Percentiles rank a stretch among this genome's conserved stretches.
These are phyloP conservation scores for Smittia aterrima DNA, from an alignment of 2,888 invertebrate species.

Conservation along the genomic window DNA sequence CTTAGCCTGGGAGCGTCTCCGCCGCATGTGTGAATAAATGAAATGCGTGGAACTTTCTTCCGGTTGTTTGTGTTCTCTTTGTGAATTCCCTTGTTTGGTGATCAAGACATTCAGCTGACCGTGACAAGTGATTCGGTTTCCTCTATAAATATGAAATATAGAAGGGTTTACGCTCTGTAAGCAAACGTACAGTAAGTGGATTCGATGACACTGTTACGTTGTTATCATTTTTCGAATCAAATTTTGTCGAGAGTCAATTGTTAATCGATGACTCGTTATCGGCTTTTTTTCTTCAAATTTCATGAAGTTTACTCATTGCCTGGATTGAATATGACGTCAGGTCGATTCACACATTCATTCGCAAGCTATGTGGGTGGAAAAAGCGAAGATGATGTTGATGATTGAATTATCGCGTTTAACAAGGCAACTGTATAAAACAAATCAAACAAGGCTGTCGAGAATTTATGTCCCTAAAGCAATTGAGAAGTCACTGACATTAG, in stretches of 20 bases:
- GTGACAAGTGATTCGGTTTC: neutral
- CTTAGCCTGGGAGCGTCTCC: neutral
- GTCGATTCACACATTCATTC: neutral
- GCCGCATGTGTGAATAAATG: neutral
- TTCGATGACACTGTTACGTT: too few species aligned
- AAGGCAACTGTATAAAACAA: neutral
- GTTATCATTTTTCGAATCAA: neutral
- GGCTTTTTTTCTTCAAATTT: neutral
- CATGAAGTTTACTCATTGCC: neutral
- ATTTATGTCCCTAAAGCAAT: too few species aligned
- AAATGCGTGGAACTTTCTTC: conserved; percentile 13
- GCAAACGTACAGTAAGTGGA: too few species aligned
- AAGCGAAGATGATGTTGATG: neutral
- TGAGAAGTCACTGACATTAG: neutral
- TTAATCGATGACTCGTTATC: conserved; percentile 20
- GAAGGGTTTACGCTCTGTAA: too few species aligned
- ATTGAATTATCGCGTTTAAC: neutral
- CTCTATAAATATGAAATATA: too few species aligned
- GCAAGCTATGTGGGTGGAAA: neutral
- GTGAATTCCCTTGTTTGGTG: neutral
- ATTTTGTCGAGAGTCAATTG: neutral
- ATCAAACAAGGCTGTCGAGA: too few species aligned
- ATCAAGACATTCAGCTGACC: neutral
- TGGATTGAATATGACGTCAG: neutral
- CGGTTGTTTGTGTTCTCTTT: neutral